Conservation (phyloP, 1,140 invertebrate species). For the Formica selysi region DNA sequence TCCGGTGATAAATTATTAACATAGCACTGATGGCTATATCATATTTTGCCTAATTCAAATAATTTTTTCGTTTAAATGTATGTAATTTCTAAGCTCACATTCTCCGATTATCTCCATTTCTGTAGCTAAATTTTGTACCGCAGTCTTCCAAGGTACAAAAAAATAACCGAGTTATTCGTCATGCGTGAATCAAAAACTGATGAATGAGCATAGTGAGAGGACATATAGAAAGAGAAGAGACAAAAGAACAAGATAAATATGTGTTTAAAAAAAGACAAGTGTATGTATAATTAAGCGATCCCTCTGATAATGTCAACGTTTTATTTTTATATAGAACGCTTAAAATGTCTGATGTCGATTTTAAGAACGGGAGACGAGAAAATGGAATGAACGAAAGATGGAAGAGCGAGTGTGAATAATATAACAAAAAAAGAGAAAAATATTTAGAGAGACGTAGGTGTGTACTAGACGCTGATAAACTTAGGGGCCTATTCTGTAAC, state of each 20-base stretch:
- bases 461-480: conserved; percentile 71
- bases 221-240: conserved; percentile 40
- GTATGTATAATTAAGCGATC: conserved; percentile 77
- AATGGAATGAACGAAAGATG: conserved; percentile 32
- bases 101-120: not conserved
- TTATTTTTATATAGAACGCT: conserved; percentile 85
- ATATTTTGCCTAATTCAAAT: not conserved
- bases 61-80: conserved; percentile 3
- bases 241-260: conserved; percentile 27
- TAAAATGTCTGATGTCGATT: conserved; percentile 75
- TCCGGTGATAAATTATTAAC: conserved; percentile 42
- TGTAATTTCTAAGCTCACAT: not conserved
- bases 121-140: conserved; percentile 71
- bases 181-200: conserved; percentile 71
- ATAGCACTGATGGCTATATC: conserved; percentile 27
- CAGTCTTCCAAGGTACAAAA: conserved; percentile 78
- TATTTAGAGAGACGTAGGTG: conserved; percentile 66
- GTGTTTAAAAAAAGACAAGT: conserved; percentile 42
- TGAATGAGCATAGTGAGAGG: conserved; percentile 33
- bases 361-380: conserved; percentile 65
- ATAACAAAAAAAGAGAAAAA: conserved; percentile 38
- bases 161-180: conserved; percentile 64
- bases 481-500: not conserved
- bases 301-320: conserved; percentile 82
- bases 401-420: conserved; percentile 32